A percentile compares a stretch with the other conserved stretches of the same genome.
Conservation (phyloP, 2,113 vertebrate genomes). For the Callopanchax toddi region DNA sequence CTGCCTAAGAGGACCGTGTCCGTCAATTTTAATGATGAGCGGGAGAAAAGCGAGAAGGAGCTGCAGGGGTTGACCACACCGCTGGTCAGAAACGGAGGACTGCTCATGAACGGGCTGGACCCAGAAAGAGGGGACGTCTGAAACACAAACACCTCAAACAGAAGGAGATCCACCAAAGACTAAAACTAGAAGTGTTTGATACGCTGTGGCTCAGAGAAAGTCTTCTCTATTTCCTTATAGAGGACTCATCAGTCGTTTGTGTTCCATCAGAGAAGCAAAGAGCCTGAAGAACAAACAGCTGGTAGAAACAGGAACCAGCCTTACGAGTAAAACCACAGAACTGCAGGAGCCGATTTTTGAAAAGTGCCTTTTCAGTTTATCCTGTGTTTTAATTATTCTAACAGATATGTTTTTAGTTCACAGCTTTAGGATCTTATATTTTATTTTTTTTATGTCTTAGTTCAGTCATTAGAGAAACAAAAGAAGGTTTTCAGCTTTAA, state of each 20-base stretch:
- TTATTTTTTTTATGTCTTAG: no score
- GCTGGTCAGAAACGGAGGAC: conserved; percentile 82
- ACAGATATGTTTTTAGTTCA: no score
- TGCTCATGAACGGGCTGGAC: conserved; percentile 90
- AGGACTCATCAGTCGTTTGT: background rate
- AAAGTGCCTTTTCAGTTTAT: no score
- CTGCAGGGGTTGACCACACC: conserved; percentile 37
- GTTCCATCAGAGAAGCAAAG: background rate
- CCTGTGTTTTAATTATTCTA: no score
- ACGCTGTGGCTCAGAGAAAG: no score
- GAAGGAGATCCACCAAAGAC: conserved; percentile 18
- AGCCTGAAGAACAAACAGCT: conserved; percentile 7
- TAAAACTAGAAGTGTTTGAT: no score
- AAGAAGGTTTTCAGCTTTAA: no score
- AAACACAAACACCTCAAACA: conserved; percentile 82
- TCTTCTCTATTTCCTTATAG: no score
- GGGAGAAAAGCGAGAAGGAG: conserved; percentile 75
- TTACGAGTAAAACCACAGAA: background rate
- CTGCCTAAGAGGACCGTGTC: conserved; percentile 87
- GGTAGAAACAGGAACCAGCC: background rate
- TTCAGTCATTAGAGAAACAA: no score
- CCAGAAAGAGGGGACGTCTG: conserved; percentile 84
- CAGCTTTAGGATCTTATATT: no score
- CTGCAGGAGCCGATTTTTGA: background rate
- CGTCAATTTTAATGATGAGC: conserved; percentile 81